phyloP scores from a whole-genome alignment of 2,888 invertebrate genomes.

The Amphipyra berbera region DNA sequence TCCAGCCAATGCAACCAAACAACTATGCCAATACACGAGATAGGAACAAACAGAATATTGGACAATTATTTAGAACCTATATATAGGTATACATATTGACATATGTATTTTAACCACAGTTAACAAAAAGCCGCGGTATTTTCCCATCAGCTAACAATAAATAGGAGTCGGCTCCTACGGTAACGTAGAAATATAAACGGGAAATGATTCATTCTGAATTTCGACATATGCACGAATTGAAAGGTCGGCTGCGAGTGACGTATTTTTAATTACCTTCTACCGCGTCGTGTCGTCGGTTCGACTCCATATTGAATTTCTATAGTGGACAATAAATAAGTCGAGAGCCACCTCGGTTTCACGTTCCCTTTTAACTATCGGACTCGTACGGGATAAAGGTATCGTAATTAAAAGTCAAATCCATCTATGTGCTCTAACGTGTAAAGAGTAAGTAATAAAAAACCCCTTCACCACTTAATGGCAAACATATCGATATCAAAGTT shows the following conservation, averaged over 20 bases:
- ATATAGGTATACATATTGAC: constrained; percentile 14
- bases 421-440: constrained; percentile 45
- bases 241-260: constrained; percentile 88
- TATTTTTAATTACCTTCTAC: constrained; percentile 89
- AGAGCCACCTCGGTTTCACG: constrained; percentile 65
- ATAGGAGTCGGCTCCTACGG: constrained; percentile 40
- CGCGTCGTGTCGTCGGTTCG: constrained; percentile 79
- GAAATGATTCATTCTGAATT: constrained; percentile 88
- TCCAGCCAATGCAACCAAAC: constrained; percentile 3
- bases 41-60: constrained; percentile 17
- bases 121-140: constrained; percentile 53
- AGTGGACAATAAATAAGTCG: constrained; percentile 84
- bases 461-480: constrained; percentile 22
- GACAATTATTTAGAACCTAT: too few relatives aligned
- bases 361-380: constrained; percentile 66
- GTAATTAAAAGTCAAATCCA: constrained; percentile 69
- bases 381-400: constrained; percentile 59
- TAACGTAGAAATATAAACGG: constrained; percentile 82
- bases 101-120: constrained; percentile 52
- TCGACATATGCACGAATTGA: constrained; percentile 88
- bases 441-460: constrained; percentile 42
- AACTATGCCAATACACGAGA: constrained; percentile 23
- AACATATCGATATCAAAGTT: constrained; percentile 33
- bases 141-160: constrained; percentile 57
- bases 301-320: constrained; percentile 84